Evolutionary conservation across 2,797 vertebrate genomes (phyloP).

Genomic region (Eutrigla gurnardus): DNA sequence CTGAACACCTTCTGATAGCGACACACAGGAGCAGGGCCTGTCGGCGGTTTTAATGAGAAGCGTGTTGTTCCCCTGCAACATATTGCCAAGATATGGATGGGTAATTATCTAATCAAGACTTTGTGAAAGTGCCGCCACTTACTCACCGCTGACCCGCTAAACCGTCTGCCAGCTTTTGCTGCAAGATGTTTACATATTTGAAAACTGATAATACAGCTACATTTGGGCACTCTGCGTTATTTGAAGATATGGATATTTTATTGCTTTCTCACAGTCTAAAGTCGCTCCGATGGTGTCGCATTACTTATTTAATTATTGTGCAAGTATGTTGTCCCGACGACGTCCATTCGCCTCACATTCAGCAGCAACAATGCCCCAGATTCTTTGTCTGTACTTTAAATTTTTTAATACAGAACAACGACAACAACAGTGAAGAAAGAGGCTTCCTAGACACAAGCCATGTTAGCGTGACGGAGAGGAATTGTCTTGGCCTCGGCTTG

Average conservation of each 20-base stretch:
- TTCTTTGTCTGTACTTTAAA: too few relatives aligned
- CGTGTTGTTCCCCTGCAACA: constrained; percentile 70
- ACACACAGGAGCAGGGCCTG: constrained; percentile 61
- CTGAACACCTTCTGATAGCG: constrained; percentile 60
- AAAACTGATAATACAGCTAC: constrained; percentile 10
- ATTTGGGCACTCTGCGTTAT: constrained; percentile 13
- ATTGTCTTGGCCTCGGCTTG: too few relatives aligned
- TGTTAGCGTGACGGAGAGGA: too few relatives aligned
- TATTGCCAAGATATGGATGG: constrained; percentile 82
- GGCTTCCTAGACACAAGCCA: too few relatives aligned
- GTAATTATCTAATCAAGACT: constrained; percentile 83
- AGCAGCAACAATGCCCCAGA: too few relatives aligned
- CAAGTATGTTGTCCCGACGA: too few relatives aligned
- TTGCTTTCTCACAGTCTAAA: too few relatives aligned
- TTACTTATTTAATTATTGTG: background rate
- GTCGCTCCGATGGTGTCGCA: background rate
- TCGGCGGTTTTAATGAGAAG: constrained; percentile 69
- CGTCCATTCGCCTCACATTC: too few relatives aligned
- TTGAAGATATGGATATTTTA: too few relatives aligned
- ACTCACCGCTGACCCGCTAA: constrained; percentile 77
- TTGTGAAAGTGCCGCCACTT: constrained; percentile 71
- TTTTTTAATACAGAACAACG: too few relatives aligned
- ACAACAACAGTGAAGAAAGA: too few relatives aligned
- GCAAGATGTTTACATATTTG: constrained; percentile 37
- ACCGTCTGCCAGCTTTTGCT: constrained; percentile 61